phyloP scores from a whole-genome alignment of 2,113 vertebrate species.

The Hyla sarda region DNA sequence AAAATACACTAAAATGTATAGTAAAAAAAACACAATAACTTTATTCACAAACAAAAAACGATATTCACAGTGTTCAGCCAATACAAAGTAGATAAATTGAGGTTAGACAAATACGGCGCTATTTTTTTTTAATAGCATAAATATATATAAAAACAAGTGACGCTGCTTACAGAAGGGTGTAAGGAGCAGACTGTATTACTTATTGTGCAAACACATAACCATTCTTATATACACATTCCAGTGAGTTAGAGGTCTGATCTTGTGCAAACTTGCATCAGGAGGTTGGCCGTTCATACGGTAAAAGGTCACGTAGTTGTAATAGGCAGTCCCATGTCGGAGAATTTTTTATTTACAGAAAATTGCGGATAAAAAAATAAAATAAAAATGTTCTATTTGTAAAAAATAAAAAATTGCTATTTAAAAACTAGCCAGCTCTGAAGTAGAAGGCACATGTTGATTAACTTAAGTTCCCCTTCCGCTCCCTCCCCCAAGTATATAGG shows the following conservation, averaged over 20 bases:
- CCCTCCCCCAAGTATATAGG: too few species aligned
- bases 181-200: background rate
- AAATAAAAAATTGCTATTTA: background rate
- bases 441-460: too few species aligned
- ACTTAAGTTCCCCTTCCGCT: too few species aligned
- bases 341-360: background rate
- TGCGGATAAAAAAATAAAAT: too few species aligned
- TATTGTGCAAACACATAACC: background rate
- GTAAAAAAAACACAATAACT: constrained; percentile 17
- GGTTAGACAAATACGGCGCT: background rate
- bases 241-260: background rate
- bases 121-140: background rate
- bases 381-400: too few species aligned
- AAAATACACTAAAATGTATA: background rate
- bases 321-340: background rate
- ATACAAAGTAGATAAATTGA: constrained; percentile 24
- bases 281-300: background rate
- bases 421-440: background rate
- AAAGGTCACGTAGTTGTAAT: background rate
- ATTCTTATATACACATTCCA: constrained; percentile 15
- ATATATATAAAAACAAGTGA: background rate
- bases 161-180: background rate
- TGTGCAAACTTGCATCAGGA: background rate
- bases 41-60: constrained; percentile 43
- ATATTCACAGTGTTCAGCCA: constrained; percentile 43